Conservation (phyloP, 2,888 invertebrate genomes). For the Pristionchus mayeri region DNA sequence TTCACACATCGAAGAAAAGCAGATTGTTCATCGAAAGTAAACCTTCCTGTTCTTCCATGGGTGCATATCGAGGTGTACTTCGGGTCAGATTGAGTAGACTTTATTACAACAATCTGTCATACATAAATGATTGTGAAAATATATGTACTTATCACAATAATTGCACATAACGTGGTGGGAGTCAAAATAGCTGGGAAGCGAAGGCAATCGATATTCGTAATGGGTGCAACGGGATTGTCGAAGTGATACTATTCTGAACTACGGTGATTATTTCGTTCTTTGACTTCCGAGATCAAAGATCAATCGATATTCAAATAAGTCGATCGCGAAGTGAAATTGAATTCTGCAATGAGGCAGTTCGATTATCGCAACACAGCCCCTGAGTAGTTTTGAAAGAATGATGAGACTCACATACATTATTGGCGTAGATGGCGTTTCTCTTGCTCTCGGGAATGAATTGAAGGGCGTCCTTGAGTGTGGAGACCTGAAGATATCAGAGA, state of each 20-base stretch:
- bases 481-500: constrained; percentile 44
- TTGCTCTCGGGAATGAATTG: constrained; percentile 45
- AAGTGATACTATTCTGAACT: constrained; percentile 39
- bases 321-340: constrained; percentile 45
- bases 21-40: background rate
- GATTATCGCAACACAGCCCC: background rate
- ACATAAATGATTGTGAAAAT: background rate
- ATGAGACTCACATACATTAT: constrained; percentile 39
- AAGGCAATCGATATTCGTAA: constrained; percentile 35
- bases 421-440: constrained; percentile 31
- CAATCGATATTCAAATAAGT: constrained; percentile 41
- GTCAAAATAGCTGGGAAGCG: constrained; percentile 18
- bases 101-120: constrained; percentile 5
- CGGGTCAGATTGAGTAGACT: background rate
- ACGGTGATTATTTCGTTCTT: constrained; percentile 28
- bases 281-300: constrained; percentile 47
- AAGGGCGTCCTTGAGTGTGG: constrained; percentile 63
- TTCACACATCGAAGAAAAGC: background rate
- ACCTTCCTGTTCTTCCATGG: no score
- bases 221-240: constrained; percentile 30
- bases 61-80: no score
- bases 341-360: constrained; percentile 26
- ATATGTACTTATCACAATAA: constrained; percentile 30
- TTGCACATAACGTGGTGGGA: constrained; percentile 30
- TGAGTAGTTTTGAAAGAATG: background rate